Conservation (phyloP, 2,797 vertebrate species). For the Sebastes kiyomatsui region DNA sequence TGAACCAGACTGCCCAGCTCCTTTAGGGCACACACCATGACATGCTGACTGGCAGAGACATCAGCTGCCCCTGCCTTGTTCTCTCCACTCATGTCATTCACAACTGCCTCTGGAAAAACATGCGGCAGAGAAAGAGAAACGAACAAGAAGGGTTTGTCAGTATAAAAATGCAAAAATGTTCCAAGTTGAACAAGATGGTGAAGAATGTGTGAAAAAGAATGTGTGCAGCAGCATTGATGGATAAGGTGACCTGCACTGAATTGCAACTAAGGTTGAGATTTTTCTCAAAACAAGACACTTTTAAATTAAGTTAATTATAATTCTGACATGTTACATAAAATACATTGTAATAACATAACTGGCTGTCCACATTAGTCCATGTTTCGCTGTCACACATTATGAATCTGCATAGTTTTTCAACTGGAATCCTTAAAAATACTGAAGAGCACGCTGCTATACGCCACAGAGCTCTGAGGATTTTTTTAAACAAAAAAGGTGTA, state of each 20-base stretch:
- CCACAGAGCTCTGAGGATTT: constrained; percentile 60
- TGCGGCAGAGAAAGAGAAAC: neutral
- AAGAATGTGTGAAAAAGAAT: neutral
- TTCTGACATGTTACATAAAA: neutral
- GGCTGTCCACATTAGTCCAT: constrained; percentile 38
- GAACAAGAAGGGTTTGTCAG: neutral
- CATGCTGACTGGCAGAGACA: constrained; percentile 96
- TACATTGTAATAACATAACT: neutral
- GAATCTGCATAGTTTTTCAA: neutral
- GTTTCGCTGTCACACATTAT: constrained; percentile 39
- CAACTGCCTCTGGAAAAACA: constrained; percentile 89
- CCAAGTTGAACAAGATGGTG: neutral
- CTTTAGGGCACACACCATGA: constrained; percentile 98
- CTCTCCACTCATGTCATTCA: constrained; percentile 94
- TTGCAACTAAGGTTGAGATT: neutral
- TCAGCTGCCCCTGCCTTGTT: constrained; percentile 93
- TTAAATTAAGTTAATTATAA: neutral
- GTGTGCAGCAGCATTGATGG: constrained; percentile 40
- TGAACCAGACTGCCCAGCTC: constrained; percentile 97
- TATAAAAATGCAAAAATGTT: neutral
- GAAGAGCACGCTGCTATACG: neutral
- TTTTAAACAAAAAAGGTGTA: neutral
- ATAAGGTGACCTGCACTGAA: constrained; percentile 20
- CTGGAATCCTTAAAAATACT: neutral
- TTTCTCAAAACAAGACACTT: neutral